These are phyloP conservation scores for Diarsia brunnea DNA, from an alignment of 2,888 invertebrate species.

Conservation along the genomic window DNA sequence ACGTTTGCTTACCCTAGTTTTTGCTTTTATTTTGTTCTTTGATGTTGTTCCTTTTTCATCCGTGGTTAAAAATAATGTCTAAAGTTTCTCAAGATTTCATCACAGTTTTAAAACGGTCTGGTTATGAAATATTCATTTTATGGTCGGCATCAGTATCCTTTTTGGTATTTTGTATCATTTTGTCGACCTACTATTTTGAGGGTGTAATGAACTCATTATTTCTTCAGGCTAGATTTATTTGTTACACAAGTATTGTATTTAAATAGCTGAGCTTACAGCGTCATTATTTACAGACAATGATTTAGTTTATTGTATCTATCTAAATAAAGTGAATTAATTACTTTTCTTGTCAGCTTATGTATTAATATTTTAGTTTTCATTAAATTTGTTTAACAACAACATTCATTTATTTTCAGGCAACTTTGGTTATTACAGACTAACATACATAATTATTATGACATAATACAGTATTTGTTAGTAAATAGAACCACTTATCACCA, in stretches of 20 bases:
- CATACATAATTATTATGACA: too few relatives aligned
- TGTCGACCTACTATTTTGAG: neutral
- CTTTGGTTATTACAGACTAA: too few relatives aligned
- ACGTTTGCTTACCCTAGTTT: conserved; percentile 7
- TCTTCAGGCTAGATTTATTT: conserved; percentile 1
- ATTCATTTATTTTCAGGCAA: too few relatives aligned
- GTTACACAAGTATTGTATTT: conserved; percentile 11
- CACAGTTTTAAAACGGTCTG: neutral
- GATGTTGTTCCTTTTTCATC: neutral
- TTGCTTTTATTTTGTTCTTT: neutral
- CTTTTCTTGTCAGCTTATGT: neutral
- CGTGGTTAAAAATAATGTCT: conserved; percentile 3
- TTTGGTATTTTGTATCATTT: conserved; percentile 5
- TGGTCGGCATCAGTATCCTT: conserved; percentile 5
- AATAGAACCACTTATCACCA: too few relatives aligned
- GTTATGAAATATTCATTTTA: conserved; percentile 26
- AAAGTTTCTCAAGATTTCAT: conserved; percentile 10
- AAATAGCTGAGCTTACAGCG: conserved; percentile 8
- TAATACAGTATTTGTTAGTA: too few relatives aligned
- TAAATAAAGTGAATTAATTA: conserved; percentile 15
- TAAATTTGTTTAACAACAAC: neutral
- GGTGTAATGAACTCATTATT: neutral
- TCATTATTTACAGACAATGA: conserved; percentile 15
- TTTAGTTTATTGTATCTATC: neutral
- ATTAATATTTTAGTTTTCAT: neutral